Conservation (phyloP, 92 coral and sea anemone species). For the Blastomussa wellsi region DNA sequence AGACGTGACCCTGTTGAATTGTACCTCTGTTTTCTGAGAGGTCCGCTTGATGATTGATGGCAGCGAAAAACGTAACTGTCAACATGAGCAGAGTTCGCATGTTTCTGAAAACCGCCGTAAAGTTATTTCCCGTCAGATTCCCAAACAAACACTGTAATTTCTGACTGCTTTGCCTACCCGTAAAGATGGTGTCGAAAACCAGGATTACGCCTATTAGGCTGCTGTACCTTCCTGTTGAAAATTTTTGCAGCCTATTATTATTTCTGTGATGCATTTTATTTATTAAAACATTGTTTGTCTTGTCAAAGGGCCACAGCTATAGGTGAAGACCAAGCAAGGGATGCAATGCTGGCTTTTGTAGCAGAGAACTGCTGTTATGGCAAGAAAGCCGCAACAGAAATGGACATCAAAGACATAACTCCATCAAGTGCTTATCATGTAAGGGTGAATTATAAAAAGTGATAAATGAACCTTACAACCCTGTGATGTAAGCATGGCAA, state of each 20-base stretch:
- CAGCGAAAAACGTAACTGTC: too few relatives aligned
- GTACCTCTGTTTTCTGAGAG: too few relatives aligned
- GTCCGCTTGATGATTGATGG: too few relatives aligned
- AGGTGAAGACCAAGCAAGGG: conserved; percentile 77
- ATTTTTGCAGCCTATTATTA: background rate
- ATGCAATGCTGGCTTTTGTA: conserved; percentile 76
- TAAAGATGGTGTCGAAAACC: too few relatives aligned
- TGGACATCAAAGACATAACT: conserved; percentile 73
- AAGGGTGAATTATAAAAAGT: conserved; percentile 16
- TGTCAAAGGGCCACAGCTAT: conserved; percentile 73
- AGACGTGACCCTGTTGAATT: too few relatives aligned
- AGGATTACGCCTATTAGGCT: too few relatives aligned
- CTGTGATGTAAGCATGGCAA: background rate
- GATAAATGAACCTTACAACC: background rate
- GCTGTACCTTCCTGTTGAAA: background rate
- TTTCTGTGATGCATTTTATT: background rate
- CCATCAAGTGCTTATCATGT: conserved; percentile 92
- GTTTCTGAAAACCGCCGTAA: too few relatives aligned
- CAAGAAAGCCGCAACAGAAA: conserved; percentile 76
- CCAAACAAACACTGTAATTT: too few relatives aligned
- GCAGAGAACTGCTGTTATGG: conserved; percentile 85
- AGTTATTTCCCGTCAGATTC: too few relatives aligned
- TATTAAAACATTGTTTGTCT: background rate
- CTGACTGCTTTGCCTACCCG: too few relatives aligned
- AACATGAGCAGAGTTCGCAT: too few relatives aligned